These are phyloP conservation scores for Limnodromus scolopaceus DNA, from an alignment of 2,797 vertebrate species.

Conservation along the genomic window DNA sequence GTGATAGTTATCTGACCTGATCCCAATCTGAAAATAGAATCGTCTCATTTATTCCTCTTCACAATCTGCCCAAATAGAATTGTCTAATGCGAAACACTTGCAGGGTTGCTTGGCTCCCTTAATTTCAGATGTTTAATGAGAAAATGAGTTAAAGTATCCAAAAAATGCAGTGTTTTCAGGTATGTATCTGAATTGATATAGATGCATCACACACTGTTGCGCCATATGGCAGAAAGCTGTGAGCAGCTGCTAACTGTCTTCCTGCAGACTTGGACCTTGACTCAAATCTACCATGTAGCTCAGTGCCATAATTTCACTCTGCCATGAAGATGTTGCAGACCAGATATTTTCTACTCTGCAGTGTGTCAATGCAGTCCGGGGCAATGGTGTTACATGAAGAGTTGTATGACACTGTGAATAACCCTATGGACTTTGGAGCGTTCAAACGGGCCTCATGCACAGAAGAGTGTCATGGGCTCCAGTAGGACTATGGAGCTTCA, in stretches of 20 bases:
- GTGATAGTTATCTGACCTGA: slow-evolving; percentile 3
- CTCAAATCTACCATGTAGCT: neutral
- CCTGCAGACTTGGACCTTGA: neutral
- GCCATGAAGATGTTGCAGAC: neutral
- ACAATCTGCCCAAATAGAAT: neutral
- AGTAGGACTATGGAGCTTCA: neutral
- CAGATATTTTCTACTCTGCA: neutral
- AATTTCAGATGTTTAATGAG: neutral
- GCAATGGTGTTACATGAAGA: neutral
- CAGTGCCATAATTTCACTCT: neutral
- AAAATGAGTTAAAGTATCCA: neutral
- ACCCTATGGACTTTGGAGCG: neutral
- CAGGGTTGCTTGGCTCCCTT: neutral
- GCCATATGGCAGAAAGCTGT: neutral
- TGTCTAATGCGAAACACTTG: neutral
- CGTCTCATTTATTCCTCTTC: neutral
- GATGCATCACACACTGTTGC: neutral
- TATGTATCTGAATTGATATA: neutral
- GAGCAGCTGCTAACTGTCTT: neutral
- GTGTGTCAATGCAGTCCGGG: neutral
- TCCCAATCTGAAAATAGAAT: slow-evolving; percentile 18
- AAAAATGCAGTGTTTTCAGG: neutral
- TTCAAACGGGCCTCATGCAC: neutral
- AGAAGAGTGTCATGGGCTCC: neutral
- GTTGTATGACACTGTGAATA: neutral